Evolutionary conservation across 2,888 invertebrate species (phyloP).

Genomic region (Petrolisthes cinctipes): DNA sequence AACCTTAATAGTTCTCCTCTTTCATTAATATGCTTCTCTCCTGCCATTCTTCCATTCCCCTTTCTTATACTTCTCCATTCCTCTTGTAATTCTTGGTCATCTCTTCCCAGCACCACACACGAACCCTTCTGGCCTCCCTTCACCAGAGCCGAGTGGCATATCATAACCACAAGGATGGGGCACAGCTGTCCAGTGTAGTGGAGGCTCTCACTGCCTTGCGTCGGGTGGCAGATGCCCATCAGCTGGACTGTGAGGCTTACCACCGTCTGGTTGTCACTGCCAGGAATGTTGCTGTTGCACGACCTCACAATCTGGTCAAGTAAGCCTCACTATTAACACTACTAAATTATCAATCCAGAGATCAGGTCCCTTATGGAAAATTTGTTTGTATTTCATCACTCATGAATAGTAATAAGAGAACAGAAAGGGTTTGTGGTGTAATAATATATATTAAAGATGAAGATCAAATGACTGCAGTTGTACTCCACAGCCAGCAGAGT

Average conservation of each 20-base stretch:
- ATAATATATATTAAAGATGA: neutral
- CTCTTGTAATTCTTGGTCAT: neutral
- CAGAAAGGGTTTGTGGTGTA: too few species aligned
- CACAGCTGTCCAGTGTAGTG: constrained; percentile 56
- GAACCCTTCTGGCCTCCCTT: constrained; percentile 85
- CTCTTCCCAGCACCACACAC: constrained; percentile 79
- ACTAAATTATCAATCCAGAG: neutral
- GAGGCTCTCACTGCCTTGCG: constrained; percentile 47
- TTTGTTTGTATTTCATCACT: neutral
- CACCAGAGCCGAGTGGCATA: constrained; percentile 81
- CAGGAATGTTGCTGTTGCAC: constrained; percentile 84
- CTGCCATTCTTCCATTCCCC: too few species aligned
- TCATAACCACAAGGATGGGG: constrained; percentile 83
- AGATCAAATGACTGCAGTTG: too few species aligned
- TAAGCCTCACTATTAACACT: constrained; percentile 69
- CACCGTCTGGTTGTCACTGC: constrained; percentile 87
- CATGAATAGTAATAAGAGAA: neutral
- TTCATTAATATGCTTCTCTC: too few species aligned
- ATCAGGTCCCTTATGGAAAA: neutral
- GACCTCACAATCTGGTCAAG: constrained; percentile 84
- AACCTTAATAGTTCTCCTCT: too few species aligned
- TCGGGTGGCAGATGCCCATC: constrained; percentile 66
- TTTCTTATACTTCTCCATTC: too few species aligned
- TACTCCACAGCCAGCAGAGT: too few species aligned
- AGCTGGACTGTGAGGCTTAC: constrained; percentile 88